A percentile compares a stretch with the other conserved stretches of the same genome.
Evolutionary conservation across 1,140 invertebrate genomes (phyloP).

Genomic region (Choristoneura fumiferana): DNA sequence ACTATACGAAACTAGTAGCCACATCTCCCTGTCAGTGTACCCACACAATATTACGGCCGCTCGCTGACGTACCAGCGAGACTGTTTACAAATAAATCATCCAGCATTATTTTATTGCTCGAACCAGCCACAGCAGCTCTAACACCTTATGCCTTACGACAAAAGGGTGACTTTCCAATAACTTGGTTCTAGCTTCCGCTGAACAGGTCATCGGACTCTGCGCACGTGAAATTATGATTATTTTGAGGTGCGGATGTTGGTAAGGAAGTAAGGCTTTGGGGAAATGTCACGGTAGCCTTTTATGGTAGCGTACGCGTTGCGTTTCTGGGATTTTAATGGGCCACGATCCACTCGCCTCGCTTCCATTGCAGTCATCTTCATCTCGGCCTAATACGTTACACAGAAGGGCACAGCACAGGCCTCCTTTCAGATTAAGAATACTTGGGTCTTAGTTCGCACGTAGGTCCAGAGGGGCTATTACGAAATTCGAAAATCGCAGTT

Average conservation of each 20-base stretch:
- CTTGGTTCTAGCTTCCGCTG: not conserved
- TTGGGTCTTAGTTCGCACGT: no score
- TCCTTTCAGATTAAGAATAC: no score
- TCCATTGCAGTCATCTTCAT: no score
- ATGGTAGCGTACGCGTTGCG: no score
- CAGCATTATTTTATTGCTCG: constrained; percentile 61
- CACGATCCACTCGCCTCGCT: no score
- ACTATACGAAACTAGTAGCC: no score
- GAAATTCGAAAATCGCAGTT: no score
- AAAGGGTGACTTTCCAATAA: not conserved
- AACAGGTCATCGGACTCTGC: constrained; percentile 23
- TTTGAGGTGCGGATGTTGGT: constrained; percentile 28
- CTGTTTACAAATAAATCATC: constrained; percentile 73
- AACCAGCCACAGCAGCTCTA: constrained; percentile 25
- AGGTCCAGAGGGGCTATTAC: no score
- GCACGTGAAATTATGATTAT: constrained; percentile 27
- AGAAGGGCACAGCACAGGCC: no score
- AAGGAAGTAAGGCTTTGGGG: constrained; percentile 19
- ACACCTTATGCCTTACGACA: not conserved
- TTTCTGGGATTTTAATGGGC: no score
- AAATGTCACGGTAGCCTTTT: not conserved
- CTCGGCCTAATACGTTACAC: no score
- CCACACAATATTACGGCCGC: constrained; percentile 42
- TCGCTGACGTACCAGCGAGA: constrained; percentile 44
- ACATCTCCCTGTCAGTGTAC: constrained; percentile 25